Evolutionary conservation across 1,140 invertebrate genomes (phyloP), one percentile per base, ranked within the genome.

Genomic region (Geopemphigus sp.): DNA sequence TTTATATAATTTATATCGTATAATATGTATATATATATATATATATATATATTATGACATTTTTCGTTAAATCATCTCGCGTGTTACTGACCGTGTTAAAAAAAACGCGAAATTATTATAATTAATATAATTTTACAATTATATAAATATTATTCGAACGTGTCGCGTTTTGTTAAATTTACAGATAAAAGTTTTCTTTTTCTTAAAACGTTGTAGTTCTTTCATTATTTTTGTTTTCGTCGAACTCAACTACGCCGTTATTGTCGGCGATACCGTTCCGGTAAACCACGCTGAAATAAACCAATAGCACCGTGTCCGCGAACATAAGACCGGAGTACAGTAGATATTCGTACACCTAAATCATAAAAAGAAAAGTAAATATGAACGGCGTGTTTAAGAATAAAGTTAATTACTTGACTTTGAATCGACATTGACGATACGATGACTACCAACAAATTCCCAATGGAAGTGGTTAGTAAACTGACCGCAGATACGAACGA

Each of bases 241-340:
- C 26, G 1, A 8, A 5, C 6, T 24, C 6, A 1, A 11, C 39
- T 22, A 2, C 0, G 0, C n/a, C 19, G 14, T 4, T 45, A 17
- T 11, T 66, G 15, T 22, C 12, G 10, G 2, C 15, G 22, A 24
- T 47, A 12, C 22, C 14, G 14, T n/a, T 53, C 17, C 24, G 47
- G 26, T 94, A 95, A 68, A 86, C 86, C 78, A 88, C 87, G 1
- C 93, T 92, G 89, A 98, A 90, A 0, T 90, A 84, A 61, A 89
- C 89, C 84, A 98, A 97, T 26, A 96, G 85, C 0, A 93, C 54
- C 87, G 96, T 94, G 82, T 94, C 94, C 0, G 89, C 83, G 63
- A 91, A 85, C 94, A 98, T 97, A 1, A 97, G 85, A 1, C 87
- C 91, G 61, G 94, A 92, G 85, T 96, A 98, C 0, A 98, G 85